A percentile compares a stretch with the other conserved stretches of the same genome.
These are phyloP conservation scores for Phodopus roborovskii DNA, from an alignment of 2,113 vertebrate genomes.

Conservation along the genomic window DNA sequence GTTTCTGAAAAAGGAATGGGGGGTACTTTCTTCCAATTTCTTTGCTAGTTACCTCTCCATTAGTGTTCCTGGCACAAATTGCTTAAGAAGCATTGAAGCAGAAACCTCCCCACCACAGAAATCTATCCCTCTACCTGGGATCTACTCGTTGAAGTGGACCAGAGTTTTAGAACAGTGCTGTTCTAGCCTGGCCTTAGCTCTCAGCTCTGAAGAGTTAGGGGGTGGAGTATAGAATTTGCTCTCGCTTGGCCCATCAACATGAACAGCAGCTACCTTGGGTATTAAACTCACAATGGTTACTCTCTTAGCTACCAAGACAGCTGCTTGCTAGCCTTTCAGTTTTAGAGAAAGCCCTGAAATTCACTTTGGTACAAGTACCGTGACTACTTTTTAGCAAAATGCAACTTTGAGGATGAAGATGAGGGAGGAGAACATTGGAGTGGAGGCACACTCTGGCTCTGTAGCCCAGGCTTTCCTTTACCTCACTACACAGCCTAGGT, in stretches of 20 bases:
- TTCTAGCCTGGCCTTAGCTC: background rate
- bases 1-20: constrained; percentile 12
- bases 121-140: background rate
- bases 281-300: background rate
- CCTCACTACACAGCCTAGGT: background rate
- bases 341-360: background rate
- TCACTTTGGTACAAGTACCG: background rate
- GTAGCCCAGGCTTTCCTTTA: background rate
- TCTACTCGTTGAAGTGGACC: background rate
- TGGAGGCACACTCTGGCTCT: background rate
- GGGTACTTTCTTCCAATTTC: background rate
- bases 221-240: background rate
- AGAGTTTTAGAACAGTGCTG: background rate
- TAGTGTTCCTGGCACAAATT: constrained; percentile 40
- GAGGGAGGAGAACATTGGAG: background rate
- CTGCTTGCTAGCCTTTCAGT: background rate
- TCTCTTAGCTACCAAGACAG: background rate
- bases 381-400: background rate
- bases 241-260: background rate
- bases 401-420: background rate
- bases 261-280: background rate
- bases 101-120: background rate
- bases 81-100: constrained; percentile 41
- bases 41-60: background rate
- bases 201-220: background rate